phyloP scores from a whole-genome alignment of 2,113 vertebrate genomes.

The Odocoileus hemionus region DNA sequence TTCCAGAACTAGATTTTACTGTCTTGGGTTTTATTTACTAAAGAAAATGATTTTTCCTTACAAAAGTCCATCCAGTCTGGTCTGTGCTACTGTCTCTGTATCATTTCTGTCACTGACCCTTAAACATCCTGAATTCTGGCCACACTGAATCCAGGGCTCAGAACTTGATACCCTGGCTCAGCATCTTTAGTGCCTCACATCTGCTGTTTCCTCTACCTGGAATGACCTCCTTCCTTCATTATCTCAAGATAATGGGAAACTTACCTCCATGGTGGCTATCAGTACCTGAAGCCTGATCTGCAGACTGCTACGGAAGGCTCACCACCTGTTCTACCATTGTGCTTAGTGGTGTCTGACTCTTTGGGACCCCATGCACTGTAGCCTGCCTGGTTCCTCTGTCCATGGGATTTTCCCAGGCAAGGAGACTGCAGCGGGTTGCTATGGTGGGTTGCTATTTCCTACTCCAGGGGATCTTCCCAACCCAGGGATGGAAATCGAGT shows the following conservation, averaged over 20 bases:
- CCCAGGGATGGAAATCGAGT: neutral
- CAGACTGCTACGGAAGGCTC: neutral
- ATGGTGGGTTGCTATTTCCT: neutral
- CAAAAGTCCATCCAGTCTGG: neutral
- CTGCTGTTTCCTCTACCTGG: conserved; percentile 18
- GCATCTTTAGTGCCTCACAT: neutral
- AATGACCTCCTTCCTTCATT: neutral
- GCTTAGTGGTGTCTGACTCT: neutral
- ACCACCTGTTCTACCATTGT: rapidly evolving
- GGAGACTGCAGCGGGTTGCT: neutral
- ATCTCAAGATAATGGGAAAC: neutral
- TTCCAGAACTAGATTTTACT: neutral
- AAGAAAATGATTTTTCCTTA: neutral
- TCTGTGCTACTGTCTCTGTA: neutral
- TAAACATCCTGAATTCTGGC: neutral
- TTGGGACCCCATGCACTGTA: neutral
- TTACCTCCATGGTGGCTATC: neutral
- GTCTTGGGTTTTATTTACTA: neutral
- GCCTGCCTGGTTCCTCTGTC: neutral
- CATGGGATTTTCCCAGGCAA: neutral
- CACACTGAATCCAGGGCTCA: neutral
- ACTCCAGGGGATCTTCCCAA: neutral
- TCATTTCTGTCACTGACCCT: neutral
- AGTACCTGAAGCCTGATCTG: neutral
- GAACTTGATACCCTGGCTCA: neutral